Conservation (phyloP, 2,113 vertebrate genomes). For the Tretioscincus oriximinensis region DNA sequence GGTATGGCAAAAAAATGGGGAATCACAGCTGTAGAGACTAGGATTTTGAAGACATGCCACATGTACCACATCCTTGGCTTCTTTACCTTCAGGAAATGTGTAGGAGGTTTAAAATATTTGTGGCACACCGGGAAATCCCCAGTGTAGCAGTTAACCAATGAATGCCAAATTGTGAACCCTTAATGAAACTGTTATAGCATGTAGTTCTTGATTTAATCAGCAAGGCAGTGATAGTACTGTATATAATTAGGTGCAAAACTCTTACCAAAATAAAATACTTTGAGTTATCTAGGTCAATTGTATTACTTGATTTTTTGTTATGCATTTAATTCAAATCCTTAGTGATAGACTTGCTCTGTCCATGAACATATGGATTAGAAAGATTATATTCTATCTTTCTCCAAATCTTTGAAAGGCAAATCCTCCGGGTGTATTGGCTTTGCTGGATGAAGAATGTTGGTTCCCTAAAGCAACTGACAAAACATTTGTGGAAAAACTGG, state of each 20-base stretch:
- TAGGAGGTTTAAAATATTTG: too few relatives aligned
- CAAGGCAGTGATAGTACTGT: background rate
- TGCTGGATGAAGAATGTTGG: conserved; percentile 98
- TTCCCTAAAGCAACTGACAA: conserved; percentile 98
- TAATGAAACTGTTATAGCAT: background rate
- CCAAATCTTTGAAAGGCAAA: conserved; percentile 78
- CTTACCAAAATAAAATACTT: background rate
- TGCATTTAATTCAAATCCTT: background rate
- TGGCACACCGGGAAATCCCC: too few relatives aligned
- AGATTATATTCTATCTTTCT: background rate
- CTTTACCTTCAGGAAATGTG: too few relatives aligned
- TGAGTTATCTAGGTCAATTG: background rate
- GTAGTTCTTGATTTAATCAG: background rate
- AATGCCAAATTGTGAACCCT: too few relatives aligned
- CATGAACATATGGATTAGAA: too few relatives aligned
- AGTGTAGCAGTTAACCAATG: too few relatives aligned
- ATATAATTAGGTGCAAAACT: background rate
- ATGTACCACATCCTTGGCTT: too few relatives aligned
- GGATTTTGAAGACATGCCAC: too few relatives aligned
- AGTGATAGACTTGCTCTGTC: too few relatives aligned
- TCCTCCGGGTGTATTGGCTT: conserved; percentile 90
- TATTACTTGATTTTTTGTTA: background rate
- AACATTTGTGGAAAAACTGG: conserved; percentile 94
- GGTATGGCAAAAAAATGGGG: too few relatives aligned
- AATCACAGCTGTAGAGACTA: too few relatives aligned